Evolutionary conservation across 2,113 vertebrate genomes (phyloP), one percentile per base, ranked within the genome.

Genomic region (Paralichthys olivaceus): DNA sequence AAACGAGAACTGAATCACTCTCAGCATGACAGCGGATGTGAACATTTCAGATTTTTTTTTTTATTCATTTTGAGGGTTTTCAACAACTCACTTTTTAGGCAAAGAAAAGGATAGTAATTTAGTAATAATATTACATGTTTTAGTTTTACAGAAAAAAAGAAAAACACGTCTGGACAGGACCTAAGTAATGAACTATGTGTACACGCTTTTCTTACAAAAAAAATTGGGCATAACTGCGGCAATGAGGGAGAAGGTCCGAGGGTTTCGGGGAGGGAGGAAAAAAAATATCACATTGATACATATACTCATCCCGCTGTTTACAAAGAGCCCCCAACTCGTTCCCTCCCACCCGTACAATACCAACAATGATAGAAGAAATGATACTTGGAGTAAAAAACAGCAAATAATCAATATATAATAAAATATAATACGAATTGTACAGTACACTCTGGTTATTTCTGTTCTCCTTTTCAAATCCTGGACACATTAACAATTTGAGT

Each of bases 341-440:
- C 84, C 92, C 90, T 75, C 91, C 90, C 88, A 80, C 86, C 90
- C 89, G 57, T 77, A 93, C 91, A 88, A 92, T 89, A 93, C 89
- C 90, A 90, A 92, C 90, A 84, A 91, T 81, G 77, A 93, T 85
- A 85, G 91, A 91, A 89, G 73, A 89, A 93, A 87, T 58, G 71
- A 92, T 91, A 93, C 83, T 85, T 87, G 82, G 86, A 89, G 81
- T 90, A 91, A 91, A 56, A 92, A 93, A 91, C 82, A 86, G 86
- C 86, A 87, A 87, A 91, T 87, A 78, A 90, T 91, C 84, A 90
- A 91, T 92, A 92, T 89, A 89, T 93, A 93, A 94, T 94, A 93
- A 94, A 94, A 94, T 94, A 94, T 92, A 93, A 93, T 94, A 93
- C 87, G 87, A 90, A 93, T 93, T 94, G 89, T 94, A 94, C 94